Base-by-base conservation (phyloP, 2,888 invertebrate genomes). In the Schizaphis graminum region DNA sequence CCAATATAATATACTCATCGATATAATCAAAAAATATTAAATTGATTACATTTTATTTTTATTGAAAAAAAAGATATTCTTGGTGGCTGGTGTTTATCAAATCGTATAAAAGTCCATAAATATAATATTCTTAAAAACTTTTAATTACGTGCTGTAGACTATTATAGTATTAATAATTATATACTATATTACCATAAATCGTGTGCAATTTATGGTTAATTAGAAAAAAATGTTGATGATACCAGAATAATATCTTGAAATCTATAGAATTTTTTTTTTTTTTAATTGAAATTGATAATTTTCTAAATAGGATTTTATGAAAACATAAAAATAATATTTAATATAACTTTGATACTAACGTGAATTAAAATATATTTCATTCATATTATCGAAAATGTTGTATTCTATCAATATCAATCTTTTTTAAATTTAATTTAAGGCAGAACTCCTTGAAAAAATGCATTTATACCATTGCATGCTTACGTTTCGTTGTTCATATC, bases 381-480 rank as follows among this genome's bases (percentile, higher is more conserved):
- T 89, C 26, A 13, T 89, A 26, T 3, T 26, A 44, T 57, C 28
- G 26, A 44, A 5, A 53, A 53, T 88, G 11, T 13, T 88, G 11
- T 13, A 41, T 57, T 56, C 5, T 11, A 26, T 56, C 5, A 57
- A 35, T 86, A 49, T 49, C 87, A 87, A n/a, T 77, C 77, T n/a
- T 35, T 44, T 56, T 56, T 85, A 5, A 91, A 56, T 77, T 13
- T 77, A 53, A 92, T 77, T 88, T 88, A 87, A 41, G 61, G 67
- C 8, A n/a, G 88, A 92, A 92, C 53, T 92, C 67, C 49, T 92
- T 91, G 86, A 86, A 91, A 91, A 49, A 91, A 86, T 35, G 28
- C 86, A 86, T 86, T 49, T 26, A 28, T 87, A 87, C 47, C 47
- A 49, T 84, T 91, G 53, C 41, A 41, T 85, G 56, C 56, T 44